These are phyloP conservation scores for Drosophila longiperda DNA, from an alignment of 2,888 invertebrate genomes.

Conservation along the genomic window DNA sequence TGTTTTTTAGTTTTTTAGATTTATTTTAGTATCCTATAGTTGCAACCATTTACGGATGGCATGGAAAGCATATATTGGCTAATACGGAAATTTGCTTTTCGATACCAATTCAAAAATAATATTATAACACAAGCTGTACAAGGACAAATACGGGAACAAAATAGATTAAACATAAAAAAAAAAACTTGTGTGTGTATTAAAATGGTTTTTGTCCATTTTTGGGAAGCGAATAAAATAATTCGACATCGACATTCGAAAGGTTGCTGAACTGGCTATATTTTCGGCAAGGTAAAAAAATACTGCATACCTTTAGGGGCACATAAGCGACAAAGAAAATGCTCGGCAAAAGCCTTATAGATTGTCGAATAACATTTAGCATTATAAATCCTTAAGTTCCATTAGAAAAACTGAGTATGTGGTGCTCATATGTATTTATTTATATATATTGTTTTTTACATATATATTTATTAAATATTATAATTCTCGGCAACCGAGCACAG, in stretches of 20 bases:
- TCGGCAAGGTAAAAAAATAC: not conserved
- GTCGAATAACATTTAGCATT: not conserved
- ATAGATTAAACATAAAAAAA: too few relatives aligned
- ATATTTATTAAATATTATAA: constrained; percentile 25
- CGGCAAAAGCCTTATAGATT: not conserved
- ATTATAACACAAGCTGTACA: too few relatives aligned
- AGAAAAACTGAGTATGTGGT: not conserved
- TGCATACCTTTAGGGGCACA: not conserved
- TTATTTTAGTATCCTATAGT: too few relatives aligned
- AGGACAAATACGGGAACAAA: too few relatives aligned
- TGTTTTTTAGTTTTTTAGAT: too few relatives aligned
- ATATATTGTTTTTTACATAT: not conserved
- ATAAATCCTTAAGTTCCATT: not conserved
- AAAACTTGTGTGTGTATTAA: too few relatives aligned
- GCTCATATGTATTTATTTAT: not conserved
- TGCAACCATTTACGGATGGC: too few relatives aligned
- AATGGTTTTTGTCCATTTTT: not conserved
- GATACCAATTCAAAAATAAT: too few relatives aligned
- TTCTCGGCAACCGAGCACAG: constrained; percentile 47
- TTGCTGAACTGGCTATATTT: not conserved
- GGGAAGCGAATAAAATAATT: not conserved
- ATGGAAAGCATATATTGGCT: too few relatives aligned
- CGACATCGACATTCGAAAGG: not conserved
- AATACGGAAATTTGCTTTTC: too few relatives aligned
- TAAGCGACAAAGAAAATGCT: not conserved